These are phyloP conservation scores for Denticeps clupeoides DNA, from an alignment of 2,797 vertebrate species.

Conservation along the genomic window DNA sequence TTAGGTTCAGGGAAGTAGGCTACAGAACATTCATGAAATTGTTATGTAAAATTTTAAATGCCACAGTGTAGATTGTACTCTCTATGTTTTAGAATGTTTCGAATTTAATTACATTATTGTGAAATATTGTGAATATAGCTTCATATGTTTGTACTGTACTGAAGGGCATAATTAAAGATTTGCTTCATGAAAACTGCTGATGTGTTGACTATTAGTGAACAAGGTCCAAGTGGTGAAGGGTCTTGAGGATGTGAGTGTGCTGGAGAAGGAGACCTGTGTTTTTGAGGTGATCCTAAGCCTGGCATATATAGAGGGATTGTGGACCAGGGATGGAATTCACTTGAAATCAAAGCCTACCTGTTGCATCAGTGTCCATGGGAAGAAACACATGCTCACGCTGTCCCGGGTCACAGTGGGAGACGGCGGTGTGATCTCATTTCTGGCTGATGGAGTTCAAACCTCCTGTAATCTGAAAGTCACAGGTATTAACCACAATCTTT, in stretches of 20 bases:
- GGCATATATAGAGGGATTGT: slow-evolving; percentile 68
- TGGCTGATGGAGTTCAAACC: slow-evolving; percentile 65
- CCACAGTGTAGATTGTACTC: not conserved
- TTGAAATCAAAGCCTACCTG: slow-evolving; percentile 68
- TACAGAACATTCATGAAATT: too few relatives aligned
- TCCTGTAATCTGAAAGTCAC: slow-evolving; percentile 68
- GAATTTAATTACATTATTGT: too few relatives aligned
- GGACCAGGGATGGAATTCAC: slow-evolving; percentile 68
- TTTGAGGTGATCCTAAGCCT: slow-evolving; percentile 80
- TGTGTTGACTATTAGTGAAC: slow-evolving; percentile 55
- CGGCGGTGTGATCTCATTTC: slow-evolving; percentile 70
- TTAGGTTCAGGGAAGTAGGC: not conserved
- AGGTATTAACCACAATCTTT: slow-evolving; percentile 55
- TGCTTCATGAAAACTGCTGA: not conserved
- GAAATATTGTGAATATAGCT: too few relatives aligned
- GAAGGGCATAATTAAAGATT: too few relatives aligned
- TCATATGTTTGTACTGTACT: too few relatives aligned
- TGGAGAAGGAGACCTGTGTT: slow-evolving; percentile 66
- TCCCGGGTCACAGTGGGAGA: slow-evolving; percentile 63
- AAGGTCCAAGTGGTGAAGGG: slow-evolving; percentile 75
- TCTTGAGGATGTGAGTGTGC: slow-evolving; percentile 60
- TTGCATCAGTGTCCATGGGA: slow-evolving; percentile 58
- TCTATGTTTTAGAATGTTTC: not conserved
- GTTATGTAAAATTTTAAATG: not conserved
- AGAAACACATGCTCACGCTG: slow-evolving; percentile 68